Conservation (phyloP, 2,113 vertebrate species). For the Sander lucioperca region DNA sequence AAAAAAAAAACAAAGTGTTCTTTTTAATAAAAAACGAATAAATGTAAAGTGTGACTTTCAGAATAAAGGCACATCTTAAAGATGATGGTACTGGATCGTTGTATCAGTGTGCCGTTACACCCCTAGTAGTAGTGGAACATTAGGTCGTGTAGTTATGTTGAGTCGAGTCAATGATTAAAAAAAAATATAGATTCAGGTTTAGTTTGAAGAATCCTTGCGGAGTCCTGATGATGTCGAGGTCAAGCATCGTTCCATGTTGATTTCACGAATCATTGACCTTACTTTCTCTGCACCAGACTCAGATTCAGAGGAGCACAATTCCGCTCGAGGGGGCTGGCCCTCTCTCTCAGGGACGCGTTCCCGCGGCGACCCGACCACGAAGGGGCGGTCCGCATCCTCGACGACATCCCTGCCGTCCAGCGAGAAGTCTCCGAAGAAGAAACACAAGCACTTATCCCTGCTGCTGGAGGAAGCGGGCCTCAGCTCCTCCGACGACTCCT, state of each 20-base stretch:
- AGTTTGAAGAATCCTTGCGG: background rate
- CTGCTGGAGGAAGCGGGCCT: conserved; percentile 92
- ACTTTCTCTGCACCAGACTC: conserved; percentile 90
- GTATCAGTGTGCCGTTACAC: too few species aligned
- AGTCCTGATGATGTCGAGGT: background rate
- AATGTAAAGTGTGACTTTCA: too few species aligned
- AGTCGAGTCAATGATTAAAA: background rate
- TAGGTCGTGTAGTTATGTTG: background rate
- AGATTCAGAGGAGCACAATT: conserved; percentile 93
- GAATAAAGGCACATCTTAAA: too few species aligned
- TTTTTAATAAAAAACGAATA: too few species aligned
- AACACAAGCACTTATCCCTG: conserved; percentile 93
- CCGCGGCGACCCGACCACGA: conserved; percentile 81
- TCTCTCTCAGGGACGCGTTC: conserved; percentile 83
- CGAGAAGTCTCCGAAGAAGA: conserved; percentile 88
- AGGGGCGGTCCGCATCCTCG: conserved; percentile 74
- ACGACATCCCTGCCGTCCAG: conserved; percentile 85
- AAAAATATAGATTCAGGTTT: background rate
- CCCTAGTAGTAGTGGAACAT: background rate
- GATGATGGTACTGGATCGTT: too few species aligned
- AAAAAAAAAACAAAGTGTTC: too few species aligned
- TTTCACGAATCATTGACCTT: conserved; percentile 48
- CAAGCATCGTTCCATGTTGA: conserved; percentile 12
- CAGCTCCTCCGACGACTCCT: conserved; percentile 96
- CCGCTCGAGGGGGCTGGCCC: conserved; percentile 90